Evolutionary conservation across 2,888 invertebrate species (phyloP).

Genomic region (Cantharis lateralis): DNA sequence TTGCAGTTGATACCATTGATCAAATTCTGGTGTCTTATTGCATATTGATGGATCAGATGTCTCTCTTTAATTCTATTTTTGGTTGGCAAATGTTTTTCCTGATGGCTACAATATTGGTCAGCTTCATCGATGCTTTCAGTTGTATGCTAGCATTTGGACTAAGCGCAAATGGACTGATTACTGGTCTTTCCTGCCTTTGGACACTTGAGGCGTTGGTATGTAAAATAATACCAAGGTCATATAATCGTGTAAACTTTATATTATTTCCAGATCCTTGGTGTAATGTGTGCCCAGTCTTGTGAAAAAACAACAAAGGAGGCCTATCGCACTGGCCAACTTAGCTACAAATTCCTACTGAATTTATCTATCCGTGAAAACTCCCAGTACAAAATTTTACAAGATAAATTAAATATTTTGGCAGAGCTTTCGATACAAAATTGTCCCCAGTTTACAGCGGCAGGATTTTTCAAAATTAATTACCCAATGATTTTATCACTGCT

Average conservation of each 20-base stretch:
- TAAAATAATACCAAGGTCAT: not conserved
- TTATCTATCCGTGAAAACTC: conserved; percentile 14
- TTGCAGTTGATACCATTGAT: not conserved
- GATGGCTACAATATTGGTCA: not conserved
- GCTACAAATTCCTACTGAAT: conserved; percentile 33
- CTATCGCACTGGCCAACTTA: conserved; percentile 29
- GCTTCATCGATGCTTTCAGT: not conserved
- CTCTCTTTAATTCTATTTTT: not conserved
- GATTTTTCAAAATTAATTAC: conserved; percentile 29
- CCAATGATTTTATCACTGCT: conserved; percentile 27
- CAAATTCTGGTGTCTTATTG: not conserved
- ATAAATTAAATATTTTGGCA: conserved; percentile 12
- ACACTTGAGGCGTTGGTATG: not conserved
- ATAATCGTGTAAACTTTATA: not conserved
- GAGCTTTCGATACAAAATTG: conserved; percentile 17
- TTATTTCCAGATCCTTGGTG: conserved; percentile 30
- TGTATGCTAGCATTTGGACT: not conserved
- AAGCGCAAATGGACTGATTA: not conserved
- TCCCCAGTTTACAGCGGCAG: conserved; percentile 28
- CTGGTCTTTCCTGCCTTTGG: not conserved
- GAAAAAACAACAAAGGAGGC: conserved; percentile 33
- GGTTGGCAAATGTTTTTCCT: not conserved
- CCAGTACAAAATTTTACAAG: conserved; percentile 3
- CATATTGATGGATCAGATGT: not conserved
- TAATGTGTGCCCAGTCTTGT: conserved; percentile 30